Percentiles rank a stretch among this genome's conserved stretches.
These are phyloP conservation scores for Glaucomys volans DNA, from an alignment of 2,113 vertebrate genomes.

Conservation along the genomic window DNA sequence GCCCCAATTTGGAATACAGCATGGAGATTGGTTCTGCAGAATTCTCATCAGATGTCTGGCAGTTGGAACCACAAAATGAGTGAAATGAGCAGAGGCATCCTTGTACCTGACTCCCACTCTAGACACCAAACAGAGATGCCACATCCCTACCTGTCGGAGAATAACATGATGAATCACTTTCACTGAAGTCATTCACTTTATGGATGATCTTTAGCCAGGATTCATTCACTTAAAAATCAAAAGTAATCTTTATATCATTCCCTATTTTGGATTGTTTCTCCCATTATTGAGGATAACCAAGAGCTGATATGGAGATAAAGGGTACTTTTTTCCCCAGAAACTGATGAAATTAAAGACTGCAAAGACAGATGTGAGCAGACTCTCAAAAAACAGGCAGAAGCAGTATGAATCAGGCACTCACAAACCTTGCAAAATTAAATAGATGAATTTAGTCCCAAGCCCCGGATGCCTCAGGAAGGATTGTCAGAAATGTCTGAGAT, in stretches of 20 bases:
- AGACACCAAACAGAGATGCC: background rate
- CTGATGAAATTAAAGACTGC: conserved; percentile 33
- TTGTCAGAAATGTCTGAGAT: conserved; percentile 80
- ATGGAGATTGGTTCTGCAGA: background rate
- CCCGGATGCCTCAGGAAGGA: conserved; percentile 77
- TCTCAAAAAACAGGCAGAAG: conserved; percentile 16
- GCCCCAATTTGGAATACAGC: background rate
- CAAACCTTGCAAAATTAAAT: conserved; percentile 72
- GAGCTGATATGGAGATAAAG: background rate
- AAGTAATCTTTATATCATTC: conserved; percentile 23
- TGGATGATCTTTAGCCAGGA: conserved; percentile 37
- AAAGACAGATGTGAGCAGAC: conserved; percentile 31
- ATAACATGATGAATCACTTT: conserved; percentile 35
- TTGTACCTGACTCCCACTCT: background rate
- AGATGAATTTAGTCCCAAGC: conserved; percentile 78
- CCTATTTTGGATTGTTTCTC: background rate
- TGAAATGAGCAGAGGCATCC: background rate
- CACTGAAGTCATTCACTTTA: conserved; percentile 1
- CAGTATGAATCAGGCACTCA: conserved; percentile 33
- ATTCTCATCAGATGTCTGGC: background rate
- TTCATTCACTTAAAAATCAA: conserved; percentile 45
- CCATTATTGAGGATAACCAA: background rate
- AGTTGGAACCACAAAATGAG: background rate
- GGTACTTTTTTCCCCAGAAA: background rate
- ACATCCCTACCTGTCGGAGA: background rate